Conservation (phyloP, 2,888 invertebrate genomes). For the Thereva nobilitata region DNA sequence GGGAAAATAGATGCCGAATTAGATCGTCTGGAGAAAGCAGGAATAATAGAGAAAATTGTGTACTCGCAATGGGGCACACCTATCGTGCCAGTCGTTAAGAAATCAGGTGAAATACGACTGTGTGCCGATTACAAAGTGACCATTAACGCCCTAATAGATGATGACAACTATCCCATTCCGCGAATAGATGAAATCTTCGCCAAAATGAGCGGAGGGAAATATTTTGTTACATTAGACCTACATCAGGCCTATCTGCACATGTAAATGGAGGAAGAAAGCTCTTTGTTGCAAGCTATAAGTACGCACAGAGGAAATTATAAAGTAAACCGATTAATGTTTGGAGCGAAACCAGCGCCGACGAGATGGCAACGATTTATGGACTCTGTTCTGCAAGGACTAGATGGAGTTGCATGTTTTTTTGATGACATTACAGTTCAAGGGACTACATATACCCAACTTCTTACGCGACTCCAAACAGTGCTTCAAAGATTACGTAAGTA, state of each 20-base stretch:
- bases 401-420: not conserved
- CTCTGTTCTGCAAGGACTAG: not conserved
- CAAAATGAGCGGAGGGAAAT: constrained; percentile 17
- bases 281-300: constrained; percentile 1
- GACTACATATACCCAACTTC: too few relatives aligned
- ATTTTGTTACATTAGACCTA: not conserved
- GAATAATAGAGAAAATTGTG: too few relatives aligned
- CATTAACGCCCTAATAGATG: not conserved
- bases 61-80: too few relatives aligned
- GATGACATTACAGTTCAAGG: constrained; percentile 20
- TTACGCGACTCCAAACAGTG: too few relatives aligned
- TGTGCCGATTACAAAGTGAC: constrained; percentile 11
- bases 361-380: constrained; percentile 12
- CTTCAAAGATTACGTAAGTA: not conserved
- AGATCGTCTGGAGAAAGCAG: too few relatives aligned
- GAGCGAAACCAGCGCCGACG: constrained; percentile 4
- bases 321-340: constrained; percentile 15
- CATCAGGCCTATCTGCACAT: constrained; percentile 6
- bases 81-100: too few relatives aligned
- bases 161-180: constrained; percentile 6
- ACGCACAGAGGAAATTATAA: constrained; percentile 10
- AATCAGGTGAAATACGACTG: too few relatives aligned
- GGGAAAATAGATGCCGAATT: too few relatives aligned
- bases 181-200: constrained; percentile 2
- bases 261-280: not conserved